A percentile compares a stretch with the other conserved stretches of the same genome.
phyloP scores from a whole-genome alignment of 2,797 vertebrate species.

The Apogon talboti region DNA sequence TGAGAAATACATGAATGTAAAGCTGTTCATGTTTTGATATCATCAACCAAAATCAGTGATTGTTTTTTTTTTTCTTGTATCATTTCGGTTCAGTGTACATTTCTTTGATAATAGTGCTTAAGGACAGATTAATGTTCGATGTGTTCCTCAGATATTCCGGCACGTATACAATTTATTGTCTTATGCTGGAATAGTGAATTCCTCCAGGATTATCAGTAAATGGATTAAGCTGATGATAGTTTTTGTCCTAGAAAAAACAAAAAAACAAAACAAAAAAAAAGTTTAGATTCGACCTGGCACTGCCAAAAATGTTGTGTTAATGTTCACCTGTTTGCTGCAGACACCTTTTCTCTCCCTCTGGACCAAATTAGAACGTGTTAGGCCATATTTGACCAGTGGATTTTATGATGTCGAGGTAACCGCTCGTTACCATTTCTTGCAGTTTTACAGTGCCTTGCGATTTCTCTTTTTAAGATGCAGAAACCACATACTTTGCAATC shows the following conservation, averaged over 20 bases:
- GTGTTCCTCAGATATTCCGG: slow-evolving; percentile 52
- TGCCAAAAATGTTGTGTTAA: slow-evolving; percentile 68
- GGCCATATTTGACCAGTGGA: slow-evolving; percentile 64
- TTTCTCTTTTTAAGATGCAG: slow-evolving; percentile 69
- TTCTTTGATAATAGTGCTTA: slow-evolving; percentile 39
- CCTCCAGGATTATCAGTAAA: slow-evolving; percentile 55
- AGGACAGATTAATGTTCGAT: slow-evolving; percentile 45
- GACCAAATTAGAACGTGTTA: slow-evolving; percentile 77
- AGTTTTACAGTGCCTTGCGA: slow-evolving; percentile 91
- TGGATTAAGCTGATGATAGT: slow-evolving; percentile 39
- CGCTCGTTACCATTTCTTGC: slow-evolving; percentile 79
- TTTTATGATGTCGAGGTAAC: slow-evolving; percentile 79
- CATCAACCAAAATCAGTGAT: slow-evolving; percentile 58
- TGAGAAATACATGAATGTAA: slow-evolving; percentile 79
- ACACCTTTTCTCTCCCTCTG: slow-evolving; percentile 64
- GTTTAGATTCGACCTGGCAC: slow-evolving; percentile 70
- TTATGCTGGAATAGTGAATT: slow-evolving; percentile 41
- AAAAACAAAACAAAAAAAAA: background rate
- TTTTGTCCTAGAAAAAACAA: slow-evolving; percentile 11
- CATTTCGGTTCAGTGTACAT: slow-evolving; percentile 64
- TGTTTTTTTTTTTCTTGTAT: slow-evolving; percentile 65
- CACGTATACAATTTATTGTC: slow-evolving; percentile 24
- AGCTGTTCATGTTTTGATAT: slow-evolving; percentile 69
- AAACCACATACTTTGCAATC: slow-evolving; percentile 68
- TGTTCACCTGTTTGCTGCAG: slow-evolving; percentile 60